A percentile compares a stretch with the other conserved stretches of the same genome.
phyloP scores from a whole-genome alignment of 1,140 invertebrate species.

The Vanessa tameamea region DNA sequence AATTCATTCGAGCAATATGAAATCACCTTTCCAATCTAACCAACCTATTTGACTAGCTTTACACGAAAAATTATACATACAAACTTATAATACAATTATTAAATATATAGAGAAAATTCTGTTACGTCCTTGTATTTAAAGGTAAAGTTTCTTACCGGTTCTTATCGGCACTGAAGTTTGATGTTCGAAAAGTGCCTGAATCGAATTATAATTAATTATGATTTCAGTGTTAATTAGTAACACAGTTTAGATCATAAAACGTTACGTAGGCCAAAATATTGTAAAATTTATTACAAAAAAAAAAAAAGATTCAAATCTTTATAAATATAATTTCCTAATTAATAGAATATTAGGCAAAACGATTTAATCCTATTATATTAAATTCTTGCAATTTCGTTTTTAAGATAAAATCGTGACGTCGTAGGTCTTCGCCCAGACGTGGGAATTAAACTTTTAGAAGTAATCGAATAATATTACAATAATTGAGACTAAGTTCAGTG shows the following conservation, averaged over 20 bases:
- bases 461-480: too few species aligned
- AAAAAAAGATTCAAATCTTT: neutral
- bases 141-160: too few species aligned
- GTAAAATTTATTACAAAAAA: conserved; percentile 6
- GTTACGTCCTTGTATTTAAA: neutral
- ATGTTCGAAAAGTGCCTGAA: too few species aligned
- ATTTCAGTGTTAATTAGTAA: too few species aligned
- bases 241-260: too few species aligned
- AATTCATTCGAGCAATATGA: neutral
- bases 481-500: too few species aligned
- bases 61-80: conserved; percentile 40
- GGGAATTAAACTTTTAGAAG: too few species aligned
- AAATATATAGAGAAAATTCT: conserved; percentile 23
- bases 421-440: too few species aligned
- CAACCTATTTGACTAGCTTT: conserved; percentile 42
- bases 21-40: neutral
- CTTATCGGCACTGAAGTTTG: too few species aligned
- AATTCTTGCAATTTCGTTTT: conserved; percentile 1
- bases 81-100: conserved; percentile 26
- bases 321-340: neutral
- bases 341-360: conserved; percentile 8
- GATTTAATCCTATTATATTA: neutral
- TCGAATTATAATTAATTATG: too few species aligned
- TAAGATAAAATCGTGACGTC: neutral
- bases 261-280: conserved; percentile 11